Base-by-base conservation (phyloP, 2,888 invertebrate genomes). In the Spodoptera littoralis region DNA sequence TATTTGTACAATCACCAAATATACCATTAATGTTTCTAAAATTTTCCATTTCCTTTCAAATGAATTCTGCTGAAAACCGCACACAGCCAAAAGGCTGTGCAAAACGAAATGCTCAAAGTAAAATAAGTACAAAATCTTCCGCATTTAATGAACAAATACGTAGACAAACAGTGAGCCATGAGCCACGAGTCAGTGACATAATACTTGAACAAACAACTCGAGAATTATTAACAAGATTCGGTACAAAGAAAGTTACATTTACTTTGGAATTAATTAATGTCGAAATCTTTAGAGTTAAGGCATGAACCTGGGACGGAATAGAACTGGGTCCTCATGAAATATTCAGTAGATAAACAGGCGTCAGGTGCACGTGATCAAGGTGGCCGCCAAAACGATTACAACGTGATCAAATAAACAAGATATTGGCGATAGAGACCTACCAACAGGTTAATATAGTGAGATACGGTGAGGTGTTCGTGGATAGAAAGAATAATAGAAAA, bases 271-370 rank as follows among this genome's bases (percentile, higher is more conserved):
- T 65, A 61, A 78, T 78, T 76, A 77, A 70, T 73, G 46, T 63
- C 49, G 42, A 70, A 65, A 65, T 76, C 60, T 63, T 66, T 22
- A 46, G 55, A 48, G 48, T 47, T 42, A 11, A 73, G 50, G 55
- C 52, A 60, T 60, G 45, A 65, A 73, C 44, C 27, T 54, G 46
- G 41, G 44, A 50, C 30, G 27, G 43, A 66, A 60, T 62, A 69
- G 72, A 56, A 57, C 54, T 63, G 65, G 70, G 50, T 24, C 36
- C 77, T 84, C 82, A 84, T 84, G 82, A 77, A 82, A 82, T 81
- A 84, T 84, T 77, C 82, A 84, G 57, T 56, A 67, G 65, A 69
- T 73, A 82, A 76, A 82, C 78, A 76, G 68, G 70, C 64, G 73
- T 68, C 77, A 74, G 70, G 54, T 66, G 47, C 53, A 72, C 65